Percentiles rank a stretch among this genome's conserved stretches.
phyloP scores from a whole-genome alignment of 2,797 vertebrate genomes.

The Enteromius radiatus region DNA sequence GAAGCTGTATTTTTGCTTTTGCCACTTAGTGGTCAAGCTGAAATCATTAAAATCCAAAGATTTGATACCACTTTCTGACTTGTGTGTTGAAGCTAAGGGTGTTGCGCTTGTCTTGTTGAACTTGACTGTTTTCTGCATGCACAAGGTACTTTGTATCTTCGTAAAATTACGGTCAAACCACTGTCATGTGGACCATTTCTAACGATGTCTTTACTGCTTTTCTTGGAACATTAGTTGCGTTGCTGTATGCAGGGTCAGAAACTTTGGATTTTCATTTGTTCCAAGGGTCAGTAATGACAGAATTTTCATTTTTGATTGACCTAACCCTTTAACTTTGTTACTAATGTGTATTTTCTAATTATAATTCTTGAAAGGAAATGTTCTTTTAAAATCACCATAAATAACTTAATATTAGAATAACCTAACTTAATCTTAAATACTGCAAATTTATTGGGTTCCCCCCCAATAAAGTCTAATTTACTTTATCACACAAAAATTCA shows the following conservation, averaged over 20 bases:
- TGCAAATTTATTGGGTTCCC: neutral
- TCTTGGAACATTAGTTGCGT: too few species aligned
- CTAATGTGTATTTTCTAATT: too few species aligned
- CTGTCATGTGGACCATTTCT: too few species aligned
- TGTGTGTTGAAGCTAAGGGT: neutral
- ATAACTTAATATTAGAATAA: too few species aligned
- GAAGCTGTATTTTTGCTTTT: neutral
- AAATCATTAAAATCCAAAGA: conserved; percentile 21
- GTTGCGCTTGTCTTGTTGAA: neutral
- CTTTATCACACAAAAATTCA: neutral
- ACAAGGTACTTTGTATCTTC: too few species aligned
- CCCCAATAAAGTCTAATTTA: neutral
- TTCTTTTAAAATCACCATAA: neutral
- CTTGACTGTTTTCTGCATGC: too few species aligned
- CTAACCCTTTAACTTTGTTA: neutral
- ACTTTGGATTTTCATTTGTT: too few species aligned
- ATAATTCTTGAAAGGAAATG: neutral
- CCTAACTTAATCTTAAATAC: neutral
- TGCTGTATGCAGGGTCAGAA: too few species aligned
- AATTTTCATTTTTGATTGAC: too few species aligned
- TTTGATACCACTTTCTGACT: neutral
- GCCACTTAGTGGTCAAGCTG: neutral
- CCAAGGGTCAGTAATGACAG: too few species aligned
- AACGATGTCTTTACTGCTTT: too few species aligned
- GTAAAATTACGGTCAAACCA: too few species aligned